phyloP scores from a whole-genome alignment of 2,888 invertebrate species.

The Clanis bilineata region DNA sequence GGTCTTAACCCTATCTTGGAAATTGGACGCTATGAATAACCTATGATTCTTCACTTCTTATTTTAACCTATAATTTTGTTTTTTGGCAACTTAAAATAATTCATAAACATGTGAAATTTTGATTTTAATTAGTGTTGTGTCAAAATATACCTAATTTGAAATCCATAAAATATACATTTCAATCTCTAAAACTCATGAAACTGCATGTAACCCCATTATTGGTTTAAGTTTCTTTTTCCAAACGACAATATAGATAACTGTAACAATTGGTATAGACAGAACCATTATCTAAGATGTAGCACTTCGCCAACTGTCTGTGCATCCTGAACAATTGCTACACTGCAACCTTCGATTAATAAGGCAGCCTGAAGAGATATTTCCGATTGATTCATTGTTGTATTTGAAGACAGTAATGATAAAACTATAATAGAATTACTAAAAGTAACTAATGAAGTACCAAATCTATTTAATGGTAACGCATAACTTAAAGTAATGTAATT shows the following conservation, averaged over 20 bases:
- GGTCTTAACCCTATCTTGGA: not conserved
- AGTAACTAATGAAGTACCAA: not conserved
- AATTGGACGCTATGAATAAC: not conserved
- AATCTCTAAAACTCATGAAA: no score
- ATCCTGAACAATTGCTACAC: not conserved
- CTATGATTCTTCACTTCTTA: no score
- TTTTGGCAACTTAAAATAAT: no score
- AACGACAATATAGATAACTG: not conserved
- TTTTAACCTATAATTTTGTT: no score
- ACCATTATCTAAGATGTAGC: not conserved
- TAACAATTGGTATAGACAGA: not conserved
- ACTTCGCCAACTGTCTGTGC: not conserved
- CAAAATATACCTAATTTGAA: no score
- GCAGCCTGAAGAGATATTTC: not conserved
- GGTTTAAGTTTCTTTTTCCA: no score
- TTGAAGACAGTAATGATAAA: not conserved
- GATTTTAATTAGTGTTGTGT: no score
- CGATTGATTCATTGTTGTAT: not conserved
- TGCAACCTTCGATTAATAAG: not conserved
- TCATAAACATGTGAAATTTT: no score
- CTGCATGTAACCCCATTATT: no score
- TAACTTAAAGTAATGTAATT: no score
- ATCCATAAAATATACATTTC: no score
- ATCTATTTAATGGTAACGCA: not conserved
- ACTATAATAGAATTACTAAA: not conserved